A percentile compares a stretch with the other conserved stretches of the same genome.
Evolutionary conservation across 35 echinoderm and acorn worm species (phyloP).

Genomic region (Heliocidaris tuberculata): DNA sequence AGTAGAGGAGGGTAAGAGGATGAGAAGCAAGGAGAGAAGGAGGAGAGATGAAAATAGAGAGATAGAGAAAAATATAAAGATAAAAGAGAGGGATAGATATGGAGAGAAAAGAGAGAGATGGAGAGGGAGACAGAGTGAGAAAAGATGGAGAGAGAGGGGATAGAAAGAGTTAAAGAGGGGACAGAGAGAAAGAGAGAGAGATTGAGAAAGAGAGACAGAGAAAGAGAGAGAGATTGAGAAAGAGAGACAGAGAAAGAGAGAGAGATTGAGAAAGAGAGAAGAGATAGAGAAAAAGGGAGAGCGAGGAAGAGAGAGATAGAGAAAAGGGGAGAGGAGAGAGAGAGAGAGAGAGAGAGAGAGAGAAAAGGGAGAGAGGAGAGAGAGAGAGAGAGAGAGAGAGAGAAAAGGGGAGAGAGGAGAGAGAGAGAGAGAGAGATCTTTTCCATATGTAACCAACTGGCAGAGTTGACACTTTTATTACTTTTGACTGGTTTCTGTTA

Average conservation of each 20-base stretch:
- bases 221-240: neutral
- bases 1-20: neutral
- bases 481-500: neutral
- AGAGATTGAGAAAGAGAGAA: neutral
- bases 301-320: neutral
- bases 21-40: neutral
- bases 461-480: neutral
- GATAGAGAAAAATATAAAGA: neutral
- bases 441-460: neutral
- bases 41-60: neutral
- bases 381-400: neutral
- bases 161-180: neutral
- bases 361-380: too few species aligned
- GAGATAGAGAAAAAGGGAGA: neutral
- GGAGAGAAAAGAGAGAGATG: neutral
- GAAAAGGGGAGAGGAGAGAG: neutral
- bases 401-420: neutral
- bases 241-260: neutral
- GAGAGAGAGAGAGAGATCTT: neutral
- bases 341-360: neutral
- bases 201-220: too few species aligned
- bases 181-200: neutral
- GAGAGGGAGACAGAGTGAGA: neutral
- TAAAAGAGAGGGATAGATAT: neutral
- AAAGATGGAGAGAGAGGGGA: neutral